phyloP scores from a whole-genome alignment of 2,113 vertebrate genomes.

The Potamarius usumacintae region DNA sequence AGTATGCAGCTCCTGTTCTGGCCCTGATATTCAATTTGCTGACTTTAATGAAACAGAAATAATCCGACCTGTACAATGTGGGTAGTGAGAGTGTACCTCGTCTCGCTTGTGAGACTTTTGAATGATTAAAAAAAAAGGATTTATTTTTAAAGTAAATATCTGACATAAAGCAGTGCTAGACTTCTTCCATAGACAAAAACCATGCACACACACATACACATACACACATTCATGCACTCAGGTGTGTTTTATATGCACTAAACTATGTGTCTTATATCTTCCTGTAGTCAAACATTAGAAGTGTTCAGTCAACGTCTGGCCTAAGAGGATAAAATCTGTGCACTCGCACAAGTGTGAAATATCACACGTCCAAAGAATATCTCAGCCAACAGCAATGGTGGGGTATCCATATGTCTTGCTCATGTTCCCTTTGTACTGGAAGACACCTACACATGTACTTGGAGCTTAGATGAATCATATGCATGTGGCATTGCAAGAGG shows the following conservation, averaged over 20 bases:
- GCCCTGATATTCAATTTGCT: conserved; percentile 72
- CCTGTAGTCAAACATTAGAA: conserved; percentile 30
- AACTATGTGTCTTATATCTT: conserved; percentile 11
- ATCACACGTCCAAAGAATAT: conserved; percentile 39
- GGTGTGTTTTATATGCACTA: background rate
- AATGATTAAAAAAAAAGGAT: conserved; percentile 8
- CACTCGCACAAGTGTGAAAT: conserved; percentile 39
- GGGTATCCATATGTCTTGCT: conserved; percentile 46
- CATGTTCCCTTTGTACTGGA: conserved; percentile 38
- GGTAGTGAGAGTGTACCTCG: conserved; percentile 53
- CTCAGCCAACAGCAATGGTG: conserved; percentile 29
- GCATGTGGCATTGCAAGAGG: background rate
- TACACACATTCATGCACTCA: conserved; percentile 2
- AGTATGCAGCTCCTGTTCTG: conserved; percentile 69
- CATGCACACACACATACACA: background rate
- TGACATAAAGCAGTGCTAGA: background rate
- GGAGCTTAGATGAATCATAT: conserved; percentile 17
- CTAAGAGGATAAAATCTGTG: conserved; percentile 42
- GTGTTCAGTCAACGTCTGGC: conserved; percentile 24
- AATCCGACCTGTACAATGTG: conserved; percentile 57
- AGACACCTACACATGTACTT: conserved; percentile 41
- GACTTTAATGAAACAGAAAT: conserved; percentile 72
- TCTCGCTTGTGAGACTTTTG: conserved; percentile 34
- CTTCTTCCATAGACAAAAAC: background rate
- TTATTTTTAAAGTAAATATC: conserved; percentile 4